Evolutionary conservation across 2,888 invertebrate genomes (phyloP), one percentile per base, ranked within the genome.

Genomic region (Anodontia alba): DNA sequence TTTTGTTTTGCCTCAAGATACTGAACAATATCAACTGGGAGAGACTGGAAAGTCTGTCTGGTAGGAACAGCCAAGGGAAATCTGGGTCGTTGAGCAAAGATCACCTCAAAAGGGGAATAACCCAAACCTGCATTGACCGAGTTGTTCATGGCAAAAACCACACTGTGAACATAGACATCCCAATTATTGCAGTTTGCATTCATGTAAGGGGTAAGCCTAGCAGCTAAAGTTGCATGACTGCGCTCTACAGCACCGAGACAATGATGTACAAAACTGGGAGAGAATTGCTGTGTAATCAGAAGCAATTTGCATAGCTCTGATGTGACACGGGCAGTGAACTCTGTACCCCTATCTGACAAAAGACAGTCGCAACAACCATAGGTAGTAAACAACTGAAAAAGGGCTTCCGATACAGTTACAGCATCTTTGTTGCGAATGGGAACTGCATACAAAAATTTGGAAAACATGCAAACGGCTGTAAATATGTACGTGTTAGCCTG

Each of bases 401-500:
- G 57, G 0, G 67, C 72, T 43, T 74, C 54, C 7, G 78, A 68
- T 0, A 83, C 80, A 20, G 78, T 78, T 1, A 76, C 3, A 3
- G 82, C 81, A 74, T 86, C 79, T 29, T 77, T 80, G 23, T 66
- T 78, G 1, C 71, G 69, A 1, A 86, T 42, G 8, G 86, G 75
- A 12, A 75, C n/a, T 20, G 78, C 69, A 73, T 69, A 76, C 15
- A 83, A 7, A 51, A 62, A 83, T 67, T 77, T 86, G 10, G 73
- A 71, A 73, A 81, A 86, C 80, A 83, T 75, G 42, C 78, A 78
- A 15, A 79, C 33, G 15, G 84, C 80, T 23, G 84, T 84, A 38
- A 84, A 81, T 38, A 84, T 57, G 29, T 83, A 83, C 12, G 51
- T 23, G 76, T 77, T 62, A 33, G 46, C 76, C 42, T 66, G 66